Evolutionary conservation across 1,140 invertebrate genomes (phyloP).

Genomic region (Ceratina calcarata): DNA sequence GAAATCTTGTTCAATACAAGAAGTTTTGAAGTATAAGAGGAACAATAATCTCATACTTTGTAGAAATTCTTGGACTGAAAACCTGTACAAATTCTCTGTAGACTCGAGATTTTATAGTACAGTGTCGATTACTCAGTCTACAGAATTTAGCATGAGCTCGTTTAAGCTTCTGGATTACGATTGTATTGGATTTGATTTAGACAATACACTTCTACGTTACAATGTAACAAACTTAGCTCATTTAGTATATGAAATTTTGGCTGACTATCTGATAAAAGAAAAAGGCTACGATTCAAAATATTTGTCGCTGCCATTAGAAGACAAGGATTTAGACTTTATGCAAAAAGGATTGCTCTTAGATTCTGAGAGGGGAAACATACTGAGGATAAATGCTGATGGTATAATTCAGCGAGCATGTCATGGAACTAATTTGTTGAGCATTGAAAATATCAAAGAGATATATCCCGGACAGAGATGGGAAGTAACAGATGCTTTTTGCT

Average conservation of each 20-base stretch:
- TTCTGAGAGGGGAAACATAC: slow-evolving; percentile 86
- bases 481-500: slow-evolving; percentile 80
- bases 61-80: background rate
- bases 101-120: slow-evolving; percentile 13
- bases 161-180: slow-evolving; percentile 86
- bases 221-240: slow-evolving; percentile 84
- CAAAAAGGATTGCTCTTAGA: slow-evolving; percentile 90
- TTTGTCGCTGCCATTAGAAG: slow-evolving; percentile 80
- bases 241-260: slow-evolving; percentile 84
- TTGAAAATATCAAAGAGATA: slow-evolving; percentile 82
- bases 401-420: slow-evolving; percentile 85
- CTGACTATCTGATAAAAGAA: slow-evolving; percentile 83
- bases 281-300: slow-evolving; percentile 82
- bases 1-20: background rate
- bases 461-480: slow-evolving; percentile 85
- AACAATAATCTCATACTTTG: background rate
- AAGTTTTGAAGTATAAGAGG: background rate
- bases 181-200: slow-evolving; percentile 90
- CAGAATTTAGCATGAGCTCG: slow-evolving; percentile 63
- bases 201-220: slow-evolving; percentile 87
- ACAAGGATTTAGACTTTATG: slow-evolving; percentile 84
- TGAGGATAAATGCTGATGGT: slow-evolving; percentile 84
- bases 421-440: slow-evolving; percentile 84
- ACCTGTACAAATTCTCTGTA: too few species aligned
- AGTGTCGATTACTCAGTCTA: slow-evolving; percentile 2